These are phyloP conservation scores for Monomorium pharaonis DNA, from an alignment of 1,140 invertebrate species.

Conservation along the genomic window DNA sequence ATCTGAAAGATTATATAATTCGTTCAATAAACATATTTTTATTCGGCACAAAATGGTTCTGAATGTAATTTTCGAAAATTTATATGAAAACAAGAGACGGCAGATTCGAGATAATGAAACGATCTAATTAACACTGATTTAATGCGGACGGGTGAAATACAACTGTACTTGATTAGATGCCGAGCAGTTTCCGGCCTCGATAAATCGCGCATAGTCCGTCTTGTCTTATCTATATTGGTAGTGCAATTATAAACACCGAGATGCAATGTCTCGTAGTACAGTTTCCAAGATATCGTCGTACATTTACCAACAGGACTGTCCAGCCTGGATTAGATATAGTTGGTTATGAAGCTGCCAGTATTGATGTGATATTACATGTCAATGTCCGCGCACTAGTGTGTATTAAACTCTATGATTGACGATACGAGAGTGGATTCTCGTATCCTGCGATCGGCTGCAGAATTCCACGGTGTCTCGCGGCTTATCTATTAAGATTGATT, in stretches of 20 bases:
- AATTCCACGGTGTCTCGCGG: conserved; percentile 50
- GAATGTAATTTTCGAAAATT: not conserved
- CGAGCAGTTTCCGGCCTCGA: not conserved
- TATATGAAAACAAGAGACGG: not conserved
- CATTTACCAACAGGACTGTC: not conserved
- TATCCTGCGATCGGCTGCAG: conserved; percentile 54
- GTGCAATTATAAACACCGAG: conserved; percentile 37
- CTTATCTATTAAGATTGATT: conserved; percentile 70
- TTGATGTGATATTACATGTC: conserved; percentile 71
- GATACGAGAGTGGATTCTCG: conserved; percentile 58
- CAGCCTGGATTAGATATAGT: not conserved
- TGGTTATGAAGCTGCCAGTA: conserved; percentile 43
- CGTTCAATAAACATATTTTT: not conserved
- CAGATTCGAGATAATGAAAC: not conserved
- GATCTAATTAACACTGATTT: not conserved
- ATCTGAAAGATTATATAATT: not conserved
- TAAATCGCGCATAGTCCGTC: conserved; percentile 16
- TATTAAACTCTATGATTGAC: conserved; percentile 72
- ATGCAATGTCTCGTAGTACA: conserved; percentile 13
- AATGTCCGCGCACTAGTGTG: conserved; percentile 59
- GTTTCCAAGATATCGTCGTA: conserved; percentile 6
- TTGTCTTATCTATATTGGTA: conserved; percentile 14
- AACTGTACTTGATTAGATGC: not conserved
- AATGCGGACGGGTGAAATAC: not conserved
- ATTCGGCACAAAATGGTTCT: not conserved